These are phyloP conservation scores for Orthosia incerta DNA, from an alignment of 2,888 invertebrate genomes.

Conservation along the genomic window DNA sequence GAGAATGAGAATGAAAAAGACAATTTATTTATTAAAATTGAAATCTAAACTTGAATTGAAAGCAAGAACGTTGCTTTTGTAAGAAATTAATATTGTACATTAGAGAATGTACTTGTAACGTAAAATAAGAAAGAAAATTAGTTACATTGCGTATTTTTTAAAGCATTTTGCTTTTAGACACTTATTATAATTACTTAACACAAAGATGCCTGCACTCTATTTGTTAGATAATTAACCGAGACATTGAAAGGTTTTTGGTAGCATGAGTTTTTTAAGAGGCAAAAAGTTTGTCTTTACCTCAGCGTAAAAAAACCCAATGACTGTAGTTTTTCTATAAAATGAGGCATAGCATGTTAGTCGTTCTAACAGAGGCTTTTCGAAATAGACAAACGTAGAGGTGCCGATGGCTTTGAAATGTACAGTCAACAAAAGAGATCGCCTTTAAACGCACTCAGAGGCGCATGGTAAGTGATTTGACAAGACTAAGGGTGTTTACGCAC, in stretches of 20 bases:
- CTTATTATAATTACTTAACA: constrained; percentile 21
- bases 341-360: background rate
- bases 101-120: constrained; percentile 9
- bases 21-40: constrained; percentile 7
- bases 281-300: background rate
- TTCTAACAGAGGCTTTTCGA: background rate
- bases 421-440: constrained; percentile 5
- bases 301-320: background rate
- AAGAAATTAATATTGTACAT: constrained; percentile 14
- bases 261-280: too few species aligned
- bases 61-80: constrained; percentile 30
- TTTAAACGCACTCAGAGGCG: background rate
- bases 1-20: background rate
- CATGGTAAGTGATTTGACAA: background rate
- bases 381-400: background rate
- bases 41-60: constrained; percentile 12
- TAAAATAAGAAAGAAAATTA: constrained; percentile 11
- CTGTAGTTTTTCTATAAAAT: background rate
- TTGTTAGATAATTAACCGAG: constrained; percentile 8
- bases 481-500: too few species aligned
- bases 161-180: constrained; percentile 29
- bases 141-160: constrained; percentile 8
- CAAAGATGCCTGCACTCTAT: constrained; percentile 18
- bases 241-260: background rate
- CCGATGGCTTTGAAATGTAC: constrained; percentile 2